Evolutionary conservation across 2,797 vertebrate species (phyloP), one percentile per base, ranked within the genome.

Genomic region (Alectoris magna): DNA sequence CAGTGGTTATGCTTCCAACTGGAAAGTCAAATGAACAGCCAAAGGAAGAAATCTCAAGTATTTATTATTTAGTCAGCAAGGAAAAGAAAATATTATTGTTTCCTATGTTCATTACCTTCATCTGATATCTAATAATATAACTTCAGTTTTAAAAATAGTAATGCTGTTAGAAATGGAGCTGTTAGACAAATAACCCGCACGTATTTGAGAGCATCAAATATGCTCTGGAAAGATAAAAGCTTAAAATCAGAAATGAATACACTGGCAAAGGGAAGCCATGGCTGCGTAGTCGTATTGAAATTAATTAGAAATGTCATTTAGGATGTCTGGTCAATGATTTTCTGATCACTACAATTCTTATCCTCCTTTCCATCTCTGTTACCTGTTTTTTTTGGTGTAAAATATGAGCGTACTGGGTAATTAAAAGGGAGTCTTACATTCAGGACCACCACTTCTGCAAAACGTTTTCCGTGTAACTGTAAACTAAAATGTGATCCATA

Each of bases 11-110:
- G 69, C 64, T 94, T 93, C 91, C 87, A 67, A 88, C 49, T 91
- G 91, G 92, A 97, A 97, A 96, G 86, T 90, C 87, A 93, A 94
- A 94, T 56, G 67, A 94, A 60, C 90, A 95, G 91, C 84, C 74
- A 83, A 94, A 94, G 73, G 92, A 95, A 48, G 67, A 94, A 91
- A 84, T 84, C 26, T 24, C 56, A 91, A 94, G 86, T 95, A 93
- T 93, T 95, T 94, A 75, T 82, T 94, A 78, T 87, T 96, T 90
- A 95, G 90, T 64, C 8, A 68, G 39, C n/a, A 38, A 11, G 63
- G 56, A 81, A 95, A 95, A 85, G 67, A 72, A 94, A 96, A 94
- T 91, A 92, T 87, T 79, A 83, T 76, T 31, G 19, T 88, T 95
- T 94, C 81, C 73, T 64, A 6, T 16, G 10, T 68, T 44, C 16